Evolutionary conservation across 2,797 vertebrate species (phyloP), one percentile per base, ranked within the genome.

Genomic region (Bufotes viridis): DNA sequence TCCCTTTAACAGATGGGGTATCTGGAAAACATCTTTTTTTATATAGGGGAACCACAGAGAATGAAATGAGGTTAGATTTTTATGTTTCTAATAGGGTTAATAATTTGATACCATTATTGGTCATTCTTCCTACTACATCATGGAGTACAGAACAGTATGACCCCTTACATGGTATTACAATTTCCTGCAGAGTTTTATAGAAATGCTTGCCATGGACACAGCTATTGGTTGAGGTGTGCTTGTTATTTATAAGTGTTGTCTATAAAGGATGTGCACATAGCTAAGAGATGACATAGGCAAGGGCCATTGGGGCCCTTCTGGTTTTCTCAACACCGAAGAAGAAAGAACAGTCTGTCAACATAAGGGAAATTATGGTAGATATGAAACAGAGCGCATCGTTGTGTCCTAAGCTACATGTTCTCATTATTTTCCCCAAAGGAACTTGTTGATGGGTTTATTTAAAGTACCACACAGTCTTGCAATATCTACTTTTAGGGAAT

Each of bases 371-470:
- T 10, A 63, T 78, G 42, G 65, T 17, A 78, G 42, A 75, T 69
- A 53, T 57, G 58, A 86, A 82, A 78, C 29, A 78, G 60, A 78
- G 79, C 70, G 76, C 55, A 58, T 8, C 49, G 6, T 67, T 26
- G 26, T 74, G 58, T 86, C 49, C 80, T 78, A 70, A 17, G 29
- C 88, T 51, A 2, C 42, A 69, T 89, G 72, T 86, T 18, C 88
- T 61, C 84, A 86, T 89, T 75, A 89, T 81, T 78, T 82, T 67
- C 57, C 14, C 29, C 49, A 26, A 26, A 76, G 84, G 22, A 89
- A 89, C 72, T 29, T 69, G 70, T 65, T 82, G 79, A 89, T 89
- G 20, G 51, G 82, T 88, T 84, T 88, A 89, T 86, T 78, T 89
- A 89, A 89, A 82, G 88, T 34, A 78, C 42, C 60, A 51, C 34